Evolutionary conservation across 2,113 vertebrate species (phyloP), one percentile per base, ranked within the genome.

Genomic region (Ginglymostoma cirratum): DNA sequence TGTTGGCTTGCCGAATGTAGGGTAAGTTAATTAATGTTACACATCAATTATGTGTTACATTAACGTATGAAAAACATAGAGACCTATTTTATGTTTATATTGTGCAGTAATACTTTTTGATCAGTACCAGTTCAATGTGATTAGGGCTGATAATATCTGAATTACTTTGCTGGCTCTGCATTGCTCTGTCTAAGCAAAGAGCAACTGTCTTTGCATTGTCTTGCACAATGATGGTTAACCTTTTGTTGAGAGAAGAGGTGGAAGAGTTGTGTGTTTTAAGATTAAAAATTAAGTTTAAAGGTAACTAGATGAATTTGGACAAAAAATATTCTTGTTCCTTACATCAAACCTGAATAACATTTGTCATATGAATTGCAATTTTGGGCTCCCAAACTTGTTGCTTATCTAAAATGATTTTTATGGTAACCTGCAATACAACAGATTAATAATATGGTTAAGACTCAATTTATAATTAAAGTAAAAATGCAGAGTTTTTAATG

Each of bases 1-100:
- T 96, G 99, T 99, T 95, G 99, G 99, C 97, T 98, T 99, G 96
- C 99, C 99, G 27, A 99, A 99, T 97, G 98, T 99, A 83, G 99
- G 99, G 99, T 99, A 98, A 95, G 98, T 98, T 86, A 96, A 96
- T 45, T 34, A 85, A 72, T 27, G 19, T 90, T 61, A 17, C 14
- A 65, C 61, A 17, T 24, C 52, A 61, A 15, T 27, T 15, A 21
- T 95, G 80, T 89, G 85, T 27, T 76, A 30, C 89, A 96, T 95
- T 96, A 96, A 27, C 45, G 38, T 70, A 67, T 24, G 69, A 30
- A 90, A 24, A 48, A 72, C 69, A 48, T 69, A 27, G 69, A 72
- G 69, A 27, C 69, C 5, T 86, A 38, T 80, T 61, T 42, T 23
- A 21, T 48, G 42, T 48, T 27, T 21, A 15, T 65, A 1, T 69